Conservation (phyloP, 2,888 invertebrate species). For the Prenolepis imparis region DNA sequence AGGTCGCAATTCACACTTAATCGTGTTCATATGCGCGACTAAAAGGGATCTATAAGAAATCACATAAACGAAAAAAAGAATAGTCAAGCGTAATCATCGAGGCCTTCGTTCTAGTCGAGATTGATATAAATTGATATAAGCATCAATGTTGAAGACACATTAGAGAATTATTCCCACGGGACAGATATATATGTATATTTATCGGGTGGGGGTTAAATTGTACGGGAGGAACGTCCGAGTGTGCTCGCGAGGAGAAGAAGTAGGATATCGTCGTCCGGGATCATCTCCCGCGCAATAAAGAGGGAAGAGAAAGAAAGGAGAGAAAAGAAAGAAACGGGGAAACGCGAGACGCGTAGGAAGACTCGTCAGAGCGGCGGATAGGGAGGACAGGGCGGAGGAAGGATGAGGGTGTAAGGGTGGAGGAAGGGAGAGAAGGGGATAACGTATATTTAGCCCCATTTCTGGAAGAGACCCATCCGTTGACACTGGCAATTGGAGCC, state of each 20-base stretch:
- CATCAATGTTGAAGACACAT: neutral
- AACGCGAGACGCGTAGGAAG: neutral
- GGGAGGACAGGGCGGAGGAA: neutral
- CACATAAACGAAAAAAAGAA: neutral
- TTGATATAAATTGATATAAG: slow-evolving; percentile 2
- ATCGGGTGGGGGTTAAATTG: neutral
- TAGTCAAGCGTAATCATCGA: slow-evolving; percentile 33
- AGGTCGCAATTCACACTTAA: no score
- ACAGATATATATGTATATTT: neutral
- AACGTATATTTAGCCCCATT: slow-evolving; percentile 90
- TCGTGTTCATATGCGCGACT: neutral
- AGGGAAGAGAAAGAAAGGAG: neutral
- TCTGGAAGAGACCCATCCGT: slow-evolving; percentile 95
- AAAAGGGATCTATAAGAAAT: neutral
- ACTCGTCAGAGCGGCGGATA: neutral
- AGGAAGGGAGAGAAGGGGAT: slow-evolving; percentile 49
- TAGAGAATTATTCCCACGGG: neutral
- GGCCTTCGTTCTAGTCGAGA: slow-evolving; percentile 31
- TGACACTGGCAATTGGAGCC: slow-evolving; percentile 96
- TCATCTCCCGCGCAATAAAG: neutral
- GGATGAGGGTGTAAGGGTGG: neutral
- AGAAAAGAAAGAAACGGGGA: neutral
- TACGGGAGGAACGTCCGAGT: slow-evolving; percentile 23
- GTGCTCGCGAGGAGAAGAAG: slow-evolving; percentile 15
- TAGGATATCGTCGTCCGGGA: neutral